A percentile compares a stretch with the other conserved stretches of the same genome.
Conservation (phyloP, 2,888 invertebrate species). For the Ormyrus thymus region DNA sequence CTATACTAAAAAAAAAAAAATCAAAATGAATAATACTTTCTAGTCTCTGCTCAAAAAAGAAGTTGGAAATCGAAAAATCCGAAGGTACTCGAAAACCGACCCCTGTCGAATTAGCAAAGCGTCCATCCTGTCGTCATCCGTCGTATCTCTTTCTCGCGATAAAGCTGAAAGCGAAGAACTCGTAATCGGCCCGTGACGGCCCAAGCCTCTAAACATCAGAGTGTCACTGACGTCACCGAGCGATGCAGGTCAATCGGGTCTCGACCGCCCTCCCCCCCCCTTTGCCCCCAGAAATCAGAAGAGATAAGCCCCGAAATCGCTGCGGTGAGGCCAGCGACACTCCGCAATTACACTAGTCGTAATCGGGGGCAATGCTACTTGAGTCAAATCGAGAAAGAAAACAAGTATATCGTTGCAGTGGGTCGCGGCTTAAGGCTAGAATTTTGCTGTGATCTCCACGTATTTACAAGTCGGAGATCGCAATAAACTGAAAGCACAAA, state of each 20-base stretch:
- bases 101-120: too few species aligned
- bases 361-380: slow-evolving; percentile 19
- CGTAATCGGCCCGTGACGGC: slow-evolving; percentile 25
- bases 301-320: too few species aligned
- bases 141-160: too few species aligned
- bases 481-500: slow-evolving; percentile 70
- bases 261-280: slow-evolving; percentile 48
- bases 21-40: too few species aligned
- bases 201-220: slow-evolving; percentile 36
- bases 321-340: slow-evolving; percentile 29
- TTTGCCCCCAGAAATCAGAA: too few species aligned
- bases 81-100: too few species aligned
- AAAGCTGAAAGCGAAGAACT: not conserved
- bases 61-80: too few species aligned
- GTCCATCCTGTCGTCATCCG: too few species aligned
- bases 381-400: not conserved
- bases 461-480: slow-evolving; percentile 55
- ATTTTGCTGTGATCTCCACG: slow-evolving; percentile 40
- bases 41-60: too few species aligned
- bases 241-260: slow-evolving; percentile 51
- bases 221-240: slow-evolving; percentile 52
- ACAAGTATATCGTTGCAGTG: slow-evolving; percentile 5
- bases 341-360: slow-evolving; percentile 20
- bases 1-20: too few species aligned
- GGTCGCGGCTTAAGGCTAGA: slow-evolving; percentile 40